phyloP scores from a whole-genome alignment of 2,888 invertebrate species.

The Odontomyia ornata region DNA sequence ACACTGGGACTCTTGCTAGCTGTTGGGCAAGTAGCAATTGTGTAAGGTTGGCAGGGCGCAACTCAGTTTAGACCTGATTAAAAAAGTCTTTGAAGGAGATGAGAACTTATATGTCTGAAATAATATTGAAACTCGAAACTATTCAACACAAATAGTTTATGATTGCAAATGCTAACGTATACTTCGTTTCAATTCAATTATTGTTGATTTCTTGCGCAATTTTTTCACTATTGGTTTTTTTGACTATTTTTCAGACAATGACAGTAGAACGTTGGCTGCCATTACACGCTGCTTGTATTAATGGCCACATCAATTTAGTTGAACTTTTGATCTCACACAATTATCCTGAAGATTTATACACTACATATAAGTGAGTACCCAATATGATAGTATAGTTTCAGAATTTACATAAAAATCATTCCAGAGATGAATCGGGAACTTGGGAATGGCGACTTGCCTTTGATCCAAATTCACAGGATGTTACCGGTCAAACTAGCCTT shows the following conservation, averaged over 20 bases:
- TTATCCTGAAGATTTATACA: constrained; percentile 78
- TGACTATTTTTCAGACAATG: constrained; percentile 68
- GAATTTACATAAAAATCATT: neutral
- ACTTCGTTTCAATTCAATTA: too few relatives aligned
- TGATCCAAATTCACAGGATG: constrained; percentile 90
- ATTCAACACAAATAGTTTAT: too few relatives aligned
- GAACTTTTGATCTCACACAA: constrained; percentile 81
- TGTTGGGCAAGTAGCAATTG: too few relatives aligned
- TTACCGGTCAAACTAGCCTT: constrained; percentile 88
- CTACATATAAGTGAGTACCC: constrained; percentile 67
- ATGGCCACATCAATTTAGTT: constrained; percentile 82
- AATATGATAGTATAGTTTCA: neutral
- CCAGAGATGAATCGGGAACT: constrained; percentile 74
- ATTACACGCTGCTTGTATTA: constrained; percentile 90
- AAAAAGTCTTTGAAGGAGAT: too few relatives aligned
- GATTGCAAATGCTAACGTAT: too few relatives aligned
- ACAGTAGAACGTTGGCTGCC: constrained; percentile 94
- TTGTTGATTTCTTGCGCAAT: too few relatives aligned
- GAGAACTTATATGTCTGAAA: too few relatives aligned
- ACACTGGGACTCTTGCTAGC: too few relatives aligned
- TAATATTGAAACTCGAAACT: too few relatives aligned
- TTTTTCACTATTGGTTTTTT: too few relatives aligned
- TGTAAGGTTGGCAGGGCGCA: too few relatives aligned
- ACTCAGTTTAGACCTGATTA: too few relatives aligned
- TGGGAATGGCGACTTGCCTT: constrained; percentile 90